These are phyloP conservation scores for Chrysopilus asiliformis DNA, from an alignment of 2,888 invertebrate genomes.

Conservation along the genomic window DNA sequence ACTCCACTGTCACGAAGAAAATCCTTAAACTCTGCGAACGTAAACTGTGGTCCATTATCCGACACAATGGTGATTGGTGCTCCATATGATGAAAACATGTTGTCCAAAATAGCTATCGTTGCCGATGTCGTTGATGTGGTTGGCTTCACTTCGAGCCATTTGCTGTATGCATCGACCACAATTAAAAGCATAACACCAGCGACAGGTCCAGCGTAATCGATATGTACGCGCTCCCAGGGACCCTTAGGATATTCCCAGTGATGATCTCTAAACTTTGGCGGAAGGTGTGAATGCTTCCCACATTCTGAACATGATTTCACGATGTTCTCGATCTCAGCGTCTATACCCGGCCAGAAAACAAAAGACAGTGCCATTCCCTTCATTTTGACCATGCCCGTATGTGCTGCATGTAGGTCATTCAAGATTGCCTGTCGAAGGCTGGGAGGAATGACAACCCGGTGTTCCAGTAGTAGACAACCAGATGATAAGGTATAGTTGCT, in stretches of 20 bases:
- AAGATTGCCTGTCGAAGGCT: too few species aligned
- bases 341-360: too few species aligned
- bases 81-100: conserved; percentile 19
- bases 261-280: too few species aligned
- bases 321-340: too few species aligned
- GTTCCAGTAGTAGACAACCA: background rate
- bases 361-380: conserved; percentile 17
- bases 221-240: too few species aligned
- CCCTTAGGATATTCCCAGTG: too few species aligned
- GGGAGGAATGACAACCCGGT: background rate
- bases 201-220: too few species aligned
- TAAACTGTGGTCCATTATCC: conserved; percentile 18
- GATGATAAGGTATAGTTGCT: background rate
- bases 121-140: conserved; percentile 14
- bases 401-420: too few species aligned
- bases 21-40: conserved; percentile 9
- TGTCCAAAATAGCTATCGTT: conserved; percentile 14
- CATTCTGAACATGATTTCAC: too few species aligned
- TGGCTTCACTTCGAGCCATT: conserved; percentile 29
- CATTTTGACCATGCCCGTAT: conserved; percentile 9
- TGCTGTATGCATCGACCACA: conserved; percentile 29
- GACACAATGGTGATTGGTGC: conserved; percentile 17
- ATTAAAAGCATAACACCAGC: conserved; percentile 23
- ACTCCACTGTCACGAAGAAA: conserved; percentile 11
- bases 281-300: too few species aligned